phyloP scores from a whole-genome alignment of 2,113 vertebrate genomes.

The Cichladusa arquata region DNA sequence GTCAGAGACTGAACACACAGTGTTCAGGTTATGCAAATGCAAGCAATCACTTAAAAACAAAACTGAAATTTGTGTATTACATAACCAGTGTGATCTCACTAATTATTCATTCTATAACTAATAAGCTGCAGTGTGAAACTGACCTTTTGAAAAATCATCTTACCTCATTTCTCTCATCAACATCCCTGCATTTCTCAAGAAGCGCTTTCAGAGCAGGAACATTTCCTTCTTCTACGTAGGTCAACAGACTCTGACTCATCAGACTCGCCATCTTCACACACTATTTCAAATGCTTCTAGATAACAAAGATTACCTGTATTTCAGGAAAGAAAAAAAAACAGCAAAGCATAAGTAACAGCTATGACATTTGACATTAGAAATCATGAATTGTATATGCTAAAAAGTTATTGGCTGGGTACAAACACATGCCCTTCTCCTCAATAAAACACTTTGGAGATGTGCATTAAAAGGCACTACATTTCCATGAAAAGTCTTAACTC shows the following conservation, averaged over 20 bases:
- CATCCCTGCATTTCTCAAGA: conserved; percentile 92
- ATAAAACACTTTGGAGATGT: rapidly evolving
- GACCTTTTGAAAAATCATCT: conserved; percentile 1
- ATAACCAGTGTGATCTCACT: background rate
- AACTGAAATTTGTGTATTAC: background rate
- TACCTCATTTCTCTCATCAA: conserved; percentile 96
- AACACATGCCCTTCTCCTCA: background rate
- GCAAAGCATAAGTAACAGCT: background rate
- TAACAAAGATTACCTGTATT: conserved; percentile 25
- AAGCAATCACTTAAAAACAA: background rate
- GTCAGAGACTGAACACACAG: background rate
- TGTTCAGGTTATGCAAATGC: background rate
- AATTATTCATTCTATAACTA: background rate
- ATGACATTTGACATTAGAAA: background rate
- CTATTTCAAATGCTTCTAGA: background rate
- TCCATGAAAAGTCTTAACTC: background rate
- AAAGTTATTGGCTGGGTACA: background rate
- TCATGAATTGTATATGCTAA: rapidly evolving
- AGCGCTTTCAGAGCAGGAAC: conserved; percentile 88
- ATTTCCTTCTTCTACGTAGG: conserved; percentile 93
- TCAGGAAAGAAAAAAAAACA: background rate
- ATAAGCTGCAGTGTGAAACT: background rate
- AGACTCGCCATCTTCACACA: conserved; percentile 85
- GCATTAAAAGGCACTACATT: background rate
- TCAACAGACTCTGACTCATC: conserved; percentile 88